phyloP scores from a whole-genome alignment of 2,113 vertebrate genomes.

The Mormyrus lacerda region DNA sequence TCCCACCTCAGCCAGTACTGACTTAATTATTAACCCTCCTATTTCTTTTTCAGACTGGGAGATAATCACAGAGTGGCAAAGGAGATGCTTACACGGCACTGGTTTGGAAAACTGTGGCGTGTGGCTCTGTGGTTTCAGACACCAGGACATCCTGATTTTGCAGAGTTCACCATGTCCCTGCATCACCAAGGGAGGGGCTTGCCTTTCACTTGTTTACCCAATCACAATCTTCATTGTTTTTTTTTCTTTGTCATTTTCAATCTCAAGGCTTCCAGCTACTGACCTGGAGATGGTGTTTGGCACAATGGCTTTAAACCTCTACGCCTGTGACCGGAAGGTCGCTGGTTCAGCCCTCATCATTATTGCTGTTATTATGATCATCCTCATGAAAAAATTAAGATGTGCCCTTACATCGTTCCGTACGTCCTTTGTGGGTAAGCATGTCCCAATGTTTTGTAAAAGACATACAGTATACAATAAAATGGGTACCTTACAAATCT shows the following conservation, averaged over 20 bases:
- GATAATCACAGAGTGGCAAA: neutral
- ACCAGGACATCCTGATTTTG: neutral
- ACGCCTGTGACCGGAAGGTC: neutral
- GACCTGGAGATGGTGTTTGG: neutral
- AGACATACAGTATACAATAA: neutral
- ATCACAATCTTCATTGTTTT: neutral
- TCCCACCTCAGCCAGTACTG: neutral
- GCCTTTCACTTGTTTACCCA: neutral
- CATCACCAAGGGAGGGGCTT: neutral
- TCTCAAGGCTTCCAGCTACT: neutral
- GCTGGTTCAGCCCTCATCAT: neutral
- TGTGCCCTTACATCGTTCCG: neutral
- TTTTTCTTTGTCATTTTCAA: neutral
- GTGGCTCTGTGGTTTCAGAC: neutral
- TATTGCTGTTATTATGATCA: neutral
- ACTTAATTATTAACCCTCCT: neutral
- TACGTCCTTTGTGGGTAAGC: neutral
- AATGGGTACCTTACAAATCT: neutral
- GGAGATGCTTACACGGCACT: neutral
- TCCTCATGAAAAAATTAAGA: neutral
- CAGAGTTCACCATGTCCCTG: neutral
- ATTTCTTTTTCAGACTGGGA: neutral
- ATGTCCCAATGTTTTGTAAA: neutral
- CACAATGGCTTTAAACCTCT: neutral
- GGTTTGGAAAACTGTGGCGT: neutral